A percentile compares a stretch with the other conserved stretches of the same genome.
These are phyloP conservation scores for Puffinus mauretanicus DNA, from an alignment of 2,113 vertebrate genomes.

Conservation along the genomic window DNA sequence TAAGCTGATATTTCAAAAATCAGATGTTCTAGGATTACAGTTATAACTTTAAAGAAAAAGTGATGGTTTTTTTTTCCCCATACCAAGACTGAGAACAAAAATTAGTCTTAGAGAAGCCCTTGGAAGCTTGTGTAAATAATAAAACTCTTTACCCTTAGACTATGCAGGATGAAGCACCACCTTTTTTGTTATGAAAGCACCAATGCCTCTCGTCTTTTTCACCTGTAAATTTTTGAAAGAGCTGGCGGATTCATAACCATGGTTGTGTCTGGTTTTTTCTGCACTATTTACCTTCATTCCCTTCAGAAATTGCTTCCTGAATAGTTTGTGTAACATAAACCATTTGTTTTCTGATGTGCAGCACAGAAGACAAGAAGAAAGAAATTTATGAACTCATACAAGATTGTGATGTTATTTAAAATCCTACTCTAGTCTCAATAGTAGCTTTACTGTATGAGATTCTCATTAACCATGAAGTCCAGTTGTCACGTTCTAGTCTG, in stretches of 20 bases:
- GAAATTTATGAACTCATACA: not conserved
- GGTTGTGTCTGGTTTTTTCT: not conserved
- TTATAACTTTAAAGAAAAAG: not conserved
- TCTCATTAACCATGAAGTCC: not conserved
- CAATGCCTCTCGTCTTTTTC: not conserved
- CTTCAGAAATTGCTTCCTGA: not conserved
- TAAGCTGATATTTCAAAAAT: slow-evolving; percentile 29
- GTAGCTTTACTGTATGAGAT: not conserved
- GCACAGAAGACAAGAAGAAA: not conserved
- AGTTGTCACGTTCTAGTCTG: not conserved
- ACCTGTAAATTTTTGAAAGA: not conserved
- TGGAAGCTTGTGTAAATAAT: not conserved
- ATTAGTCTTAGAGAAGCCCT: not conserved
- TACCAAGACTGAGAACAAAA: not conserved
- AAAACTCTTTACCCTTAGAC: not conserved
- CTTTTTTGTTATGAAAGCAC: not conserved
- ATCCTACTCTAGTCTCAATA: not conserved
- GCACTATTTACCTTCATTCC: not conserved
- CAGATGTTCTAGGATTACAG: not conserved
- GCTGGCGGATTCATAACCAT: not conserved
- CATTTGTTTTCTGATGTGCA: not conserved
- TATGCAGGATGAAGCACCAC: not conserved
- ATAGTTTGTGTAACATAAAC: not conserved
- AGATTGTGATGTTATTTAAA: not conserved
- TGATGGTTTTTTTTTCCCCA: accelerated